Percentiles rank a stretch among this genome's conserved stretches.
Conservation (phyloP, 2,797 vertebrate genomes). For the Rallus crepitans region DNA sequence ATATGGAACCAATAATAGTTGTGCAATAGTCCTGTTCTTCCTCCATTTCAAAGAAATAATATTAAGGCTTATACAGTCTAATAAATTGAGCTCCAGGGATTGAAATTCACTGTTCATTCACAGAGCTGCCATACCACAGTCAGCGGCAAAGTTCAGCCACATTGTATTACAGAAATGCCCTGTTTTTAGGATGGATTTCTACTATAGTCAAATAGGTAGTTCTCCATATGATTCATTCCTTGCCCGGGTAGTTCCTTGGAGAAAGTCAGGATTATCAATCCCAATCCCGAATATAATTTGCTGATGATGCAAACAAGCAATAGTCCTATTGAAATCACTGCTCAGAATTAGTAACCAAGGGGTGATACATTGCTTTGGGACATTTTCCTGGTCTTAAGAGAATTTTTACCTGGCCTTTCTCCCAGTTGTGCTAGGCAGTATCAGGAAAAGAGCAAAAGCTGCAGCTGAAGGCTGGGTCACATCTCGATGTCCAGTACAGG, state of each 20-base stretch:
- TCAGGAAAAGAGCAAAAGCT: neutral
- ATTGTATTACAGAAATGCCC: neutral
- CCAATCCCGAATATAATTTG: neutral
- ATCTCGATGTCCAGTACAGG: neutral
- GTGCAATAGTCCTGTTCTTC: neutral
- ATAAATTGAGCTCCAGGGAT: neutral
- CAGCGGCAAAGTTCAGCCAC: neutral
- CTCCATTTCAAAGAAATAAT: neutral
- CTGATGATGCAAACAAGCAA: neutral
- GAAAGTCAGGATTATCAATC: neutral
- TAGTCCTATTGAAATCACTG: neutral
- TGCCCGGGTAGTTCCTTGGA: neutral
- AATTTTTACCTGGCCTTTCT: neutral
- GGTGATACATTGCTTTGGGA: neutral
- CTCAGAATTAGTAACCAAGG: neutral
- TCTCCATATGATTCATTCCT: neutral
- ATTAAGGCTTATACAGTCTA: neutral
- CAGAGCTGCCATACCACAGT: neutral
- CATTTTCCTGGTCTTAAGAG: neutral
- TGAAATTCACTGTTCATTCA: constrained; percentile 12
- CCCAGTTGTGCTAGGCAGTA: neutral
- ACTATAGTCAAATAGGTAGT: neutral
- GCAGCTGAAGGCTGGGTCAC: neutral
- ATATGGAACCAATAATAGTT: neutral
- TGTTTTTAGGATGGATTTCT: neutral